Base-by-base conservation (phyloP, 2,113 vertebrate genomes). In the Dicerorhinus sumatrensis region DNA sequence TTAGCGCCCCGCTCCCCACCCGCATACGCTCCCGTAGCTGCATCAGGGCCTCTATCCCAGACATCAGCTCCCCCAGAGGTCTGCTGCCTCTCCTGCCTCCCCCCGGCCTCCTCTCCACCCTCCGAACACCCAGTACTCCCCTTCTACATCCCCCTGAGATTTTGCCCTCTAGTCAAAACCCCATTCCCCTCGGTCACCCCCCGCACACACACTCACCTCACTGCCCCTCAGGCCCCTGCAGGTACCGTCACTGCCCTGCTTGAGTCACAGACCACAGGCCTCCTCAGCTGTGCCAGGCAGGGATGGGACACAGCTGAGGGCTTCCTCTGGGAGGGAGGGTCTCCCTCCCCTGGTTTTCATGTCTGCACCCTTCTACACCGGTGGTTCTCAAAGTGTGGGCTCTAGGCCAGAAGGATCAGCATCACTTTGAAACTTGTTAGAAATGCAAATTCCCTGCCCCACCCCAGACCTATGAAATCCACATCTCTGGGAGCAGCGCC, bases 91-190 rank as follows among this genome's bases (percentile, higher is more conserved):
- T 51, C 62, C 31, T 27, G n/a, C 8, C 51, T 23, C 51, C 18
- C 18, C 85, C 54, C 2, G 5, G 25, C 23, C 42, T 12, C 51
- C 13, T 33, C 13, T 16, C 21, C 29, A 63, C 16, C n/a, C 20
- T 76, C 33, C 14, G 6, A 89, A 48, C 62, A 77, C n/a, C 85
- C 48, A 9, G 51, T 46, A 31, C n/a, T 48, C 39, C 11, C 48
- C 56, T n/a, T 17, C 73, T 81, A 18, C 10, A 25, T 48, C 4
- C 21, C 69, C 42, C 18, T 5, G 5, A 69, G 54, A 63, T 67
- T 83, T 91, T 77, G 72, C 29, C 63, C 39, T 93, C n/a, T 42
- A 27, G 60, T 76, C 54, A 42, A 87, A 81, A 86, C 58, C 81
- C 86, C 42, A 65, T 39, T n/a, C 77, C 18, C 23, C 12, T 10